phyloP scores from a whole-genome alignment of 2,888 invertebrate species.

The Steinernema hermaphroditum region DNA sequence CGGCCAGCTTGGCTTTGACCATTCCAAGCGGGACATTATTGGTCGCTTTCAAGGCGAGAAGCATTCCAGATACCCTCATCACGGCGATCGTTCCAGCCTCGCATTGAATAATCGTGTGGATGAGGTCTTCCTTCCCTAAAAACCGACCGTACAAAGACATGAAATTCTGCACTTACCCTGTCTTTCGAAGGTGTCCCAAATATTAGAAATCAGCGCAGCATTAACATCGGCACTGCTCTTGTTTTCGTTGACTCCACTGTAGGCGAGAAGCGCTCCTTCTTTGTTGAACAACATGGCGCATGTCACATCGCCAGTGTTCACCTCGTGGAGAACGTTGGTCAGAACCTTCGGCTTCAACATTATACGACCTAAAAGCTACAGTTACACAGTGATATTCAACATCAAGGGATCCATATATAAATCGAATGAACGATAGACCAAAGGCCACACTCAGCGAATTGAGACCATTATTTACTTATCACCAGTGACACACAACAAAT shows the following conservation, averaged over 20 bases:
- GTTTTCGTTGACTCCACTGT: not conserved
- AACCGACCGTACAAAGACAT: too few species aligned
- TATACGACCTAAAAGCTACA: slow-evolving; percentile 5
- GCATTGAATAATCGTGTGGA: slow-evolving; percentile 37
- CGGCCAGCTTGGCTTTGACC: slow-evolving; percentile 38
- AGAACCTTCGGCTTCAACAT: slow-evolving; percentile 53
- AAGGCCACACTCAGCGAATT: not conserved
- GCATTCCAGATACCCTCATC: slow-evolving; percentile 38
- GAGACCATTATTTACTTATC: slow-evolving; percentile 23
- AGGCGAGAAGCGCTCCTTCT: slow-evolving; percentile 34
- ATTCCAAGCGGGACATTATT: slow-evolving; percentile 38
- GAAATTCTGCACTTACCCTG: slow-evolving; percentile 38
- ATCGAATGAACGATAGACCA: too few species aligned
- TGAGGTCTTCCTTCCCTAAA: slow-evolving; percentile 34
- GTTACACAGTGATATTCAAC: too few species aligned
- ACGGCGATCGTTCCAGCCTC: slow-evolving; percentile 41
- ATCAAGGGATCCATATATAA: too few species aligned
- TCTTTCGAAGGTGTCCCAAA: slow-evolving; percentile 41
- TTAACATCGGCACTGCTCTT: not conserved
- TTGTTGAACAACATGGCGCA: slow-evolving; percentile 40
- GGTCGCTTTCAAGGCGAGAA: slow-evolving; percentile 42
- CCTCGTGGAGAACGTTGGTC: slow-evolving; percentile 50
- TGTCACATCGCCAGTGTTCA: slow-evolving; percentile 37
- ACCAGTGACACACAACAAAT: too few species aligned
- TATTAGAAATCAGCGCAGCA: slow-evolving; percentile 38